Conservation (phyloP, 1,140 invertebrate species). For the Octopus bimaculoides region DNA sequence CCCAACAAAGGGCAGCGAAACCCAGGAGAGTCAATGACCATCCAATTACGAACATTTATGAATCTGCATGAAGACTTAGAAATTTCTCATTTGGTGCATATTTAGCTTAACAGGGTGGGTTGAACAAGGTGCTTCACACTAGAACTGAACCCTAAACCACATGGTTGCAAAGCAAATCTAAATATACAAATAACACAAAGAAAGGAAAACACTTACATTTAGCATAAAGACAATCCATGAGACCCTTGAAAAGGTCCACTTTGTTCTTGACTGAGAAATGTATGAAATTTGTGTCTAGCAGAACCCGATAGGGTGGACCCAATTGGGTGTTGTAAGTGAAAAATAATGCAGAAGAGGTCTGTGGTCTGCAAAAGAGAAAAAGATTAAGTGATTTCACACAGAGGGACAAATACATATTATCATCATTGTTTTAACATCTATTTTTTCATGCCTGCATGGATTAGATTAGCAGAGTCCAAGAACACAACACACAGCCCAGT, state of each 20-base stretch:
- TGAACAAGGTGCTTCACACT: too few species aligned
- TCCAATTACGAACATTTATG: too few species aligned
- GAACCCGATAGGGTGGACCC: constrained; percentile 94
- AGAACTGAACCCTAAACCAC: too few species aligned
- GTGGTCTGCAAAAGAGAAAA: constrained; percentile 60
- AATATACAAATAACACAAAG: too few species aligned
- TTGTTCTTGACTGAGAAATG: constrained; percentile 99
- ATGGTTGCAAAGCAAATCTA: too few species aligned
- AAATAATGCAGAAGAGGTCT: constrained; percentile 89
- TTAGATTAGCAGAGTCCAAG: too few species aligned
- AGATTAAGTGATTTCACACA: neutral
- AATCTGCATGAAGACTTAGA: too few species aligned
- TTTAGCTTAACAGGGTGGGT: too few species aligned
- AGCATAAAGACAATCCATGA: constrained; percentile 99
- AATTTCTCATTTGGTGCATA: too few species aligned
- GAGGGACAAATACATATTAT: neutral
- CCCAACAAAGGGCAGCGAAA: too few species aligned
- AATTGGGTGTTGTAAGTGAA: constrained; percentile 99
- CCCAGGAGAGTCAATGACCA: too few species aligned
- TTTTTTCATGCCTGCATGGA: neutral
- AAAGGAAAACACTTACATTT: constrained; percentile 71
- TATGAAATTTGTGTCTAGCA: constrained; percentile 98
- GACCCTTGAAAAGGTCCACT: constrained; percentile 91
- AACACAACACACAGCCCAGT: too few species aligned
- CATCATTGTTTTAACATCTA: neutral